Evolutionary conservation across 2,797 vertebrate species (phyloP).

Genomic region (Arrhamphus sclerolepis): DNA sequence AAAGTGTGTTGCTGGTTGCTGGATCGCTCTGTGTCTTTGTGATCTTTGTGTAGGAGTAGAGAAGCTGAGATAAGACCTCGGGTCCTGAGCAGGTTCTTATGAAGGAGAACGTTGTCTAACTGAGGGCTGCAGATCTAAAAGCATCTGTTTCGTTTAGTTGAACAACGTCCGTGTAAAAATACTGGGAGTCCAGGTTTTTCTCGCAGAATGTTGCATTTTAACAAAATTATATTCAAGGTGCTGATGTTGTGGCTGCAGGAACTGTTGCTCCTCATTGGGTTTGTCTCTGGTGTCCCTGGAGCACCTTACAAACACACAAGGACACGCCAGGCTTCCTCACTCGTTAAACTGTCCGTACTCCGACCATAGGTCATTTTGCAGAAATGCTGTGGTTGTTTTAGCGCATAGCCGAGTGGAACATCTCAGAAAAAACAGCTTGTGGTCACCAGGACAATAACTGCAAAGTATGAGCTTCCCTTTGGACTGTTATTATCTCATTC

Average conservation of each 20-base stretch:
- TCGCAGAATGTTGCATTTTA: too few species aligned
- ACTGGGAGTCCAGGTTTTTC: too few species aligned
- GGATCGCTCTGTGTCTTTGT: too few species aligned
- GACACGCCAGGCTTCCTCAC: constrained; percentile 7
- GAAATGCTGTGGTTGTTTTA: constrained; percentile 53
- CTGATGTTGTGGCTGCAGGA: background rate
- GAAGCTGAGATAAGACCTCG: too few species aligned
- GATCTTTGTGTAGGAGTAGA: too few species aligned
- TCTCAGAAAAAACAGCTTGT: constrained; percentile 51
- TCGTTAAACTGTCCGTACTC: constrained; percentile 20
- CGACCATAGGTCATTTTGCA: constrained; percentile 39
- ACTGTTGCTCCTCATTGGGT: constrained; percentile 48
- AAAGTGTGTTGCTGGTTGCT: too few species aligned
- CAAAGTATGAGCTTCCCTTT: constrained; percentile 48
- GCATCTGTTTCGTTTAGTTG: too few species aligned
- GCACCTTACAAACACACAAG: constrained; percentile 11
- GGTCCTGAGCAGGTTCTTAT: background rate
- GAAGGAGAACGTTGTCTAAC: too few species aligned
- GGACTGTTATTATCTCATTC: constrained; percentile 64
- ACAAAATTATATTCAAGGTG: too few species aligned
- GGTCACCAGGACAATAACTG: constrained; percentile 69
- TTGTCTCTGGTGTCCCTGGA: constrained; percentile 20
- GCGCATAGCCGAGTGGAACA: constrained; percentile 57
- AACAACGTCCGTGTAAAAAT: too few species aligned
- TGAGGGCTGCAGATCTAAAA: too few species aligned